These are phyloP conservation scores for Ceyx melanurus DNA, from an alignment of 2,113 vertebrate species.

Conservation along the genomic window DNA sequence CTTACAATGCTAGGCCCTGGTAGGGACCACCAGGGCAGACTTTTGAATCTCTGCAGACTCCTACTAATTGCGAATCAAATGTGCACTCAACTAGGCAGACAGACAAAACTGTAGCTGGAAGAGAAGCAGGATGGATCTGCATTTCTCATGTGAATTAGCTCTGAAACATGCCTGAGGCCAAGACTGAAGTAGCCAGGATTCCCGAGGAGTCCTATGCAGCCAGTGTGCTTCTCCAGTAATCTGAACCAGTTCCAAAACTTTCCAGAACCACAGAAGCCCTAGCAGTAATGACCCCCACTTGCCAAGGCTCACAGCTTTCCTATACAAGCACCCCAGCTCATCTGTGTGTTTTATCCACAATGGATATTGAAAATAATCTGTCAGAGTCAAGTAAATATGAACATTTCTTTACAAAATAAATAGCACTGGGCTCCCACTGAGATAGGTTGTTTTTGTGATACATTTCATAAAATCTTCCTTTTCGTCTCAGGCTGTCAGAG, in stretches of 20 bases:
- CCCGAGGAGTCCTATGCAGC: background rate
- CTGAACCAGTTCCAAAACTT: background rate
- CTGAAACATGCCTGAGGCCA: constrained; percentile 2
- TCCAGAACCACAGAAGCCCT: background rate
- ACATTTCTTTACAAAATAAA: constrained; percentile 5
- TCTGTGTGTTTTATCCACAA: constrained; percentile 18
- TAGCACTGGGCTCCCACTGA: background rate
- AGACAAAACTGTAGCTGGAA: constrained; percentile 18
- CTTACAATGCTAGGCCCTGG: background rate
- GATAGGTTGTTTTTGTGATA: background rate
- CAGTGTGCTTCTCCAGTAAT: background rate
- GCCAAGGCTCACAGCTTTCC: constrained; percentile 21
- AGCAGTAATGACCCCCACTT: background rate
- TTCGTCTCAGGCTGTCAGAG: background rate
- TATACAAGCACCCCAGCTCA: background rate
- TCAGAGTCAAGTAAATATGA: background rate
- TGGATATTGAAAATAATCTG: background rate
- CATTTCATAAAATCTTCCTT: background rate
- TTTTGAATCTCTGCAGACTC: constrained; percentile 29
- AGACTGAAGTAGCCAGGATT: constrained; percentile 33
- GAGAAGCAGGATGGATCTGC: constrained; percentile 16
- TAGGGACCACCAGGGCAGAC: constrained; percentile 27
- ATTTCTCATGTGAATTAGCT: constrained; percentile 37
- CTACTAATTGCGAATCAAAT: constrained; percentile 40
- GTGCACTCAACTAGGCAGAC: constrained; percentile 49